Evolutionary conservation across 2,888 invertebrate genomes (phyloP), one percentile per base, ranked within the genome.

Genomic region (Drosophila vallismaia): DNA sequence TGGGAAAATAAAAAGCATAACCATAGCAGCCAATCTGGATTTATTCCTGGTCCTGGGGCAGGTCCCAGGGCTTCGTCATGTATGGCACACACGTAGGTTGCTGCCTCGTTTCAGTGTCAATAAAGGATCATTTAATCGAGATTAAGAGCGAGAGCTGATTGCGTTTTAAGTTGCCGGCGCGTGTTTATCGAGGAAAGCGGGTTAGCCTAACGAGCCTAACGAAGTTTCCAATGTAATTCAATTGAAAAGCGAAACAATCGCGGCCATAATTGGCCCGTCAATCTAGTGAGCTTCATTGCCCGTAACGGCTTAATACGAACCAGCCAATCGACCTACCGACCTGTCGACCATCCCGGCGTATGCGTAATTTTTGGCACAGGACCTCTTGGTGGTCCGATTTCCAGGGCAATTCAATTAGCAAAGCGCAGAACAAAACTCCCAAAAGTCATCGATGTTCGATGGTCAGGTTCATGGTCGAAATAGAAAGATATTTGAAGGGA

Each of bases 321-420:
- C 66, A 28, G 14, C 14, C n/a, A 14, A n/a, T n/a, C 33, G 12
- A 40, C 12, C 42, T 42, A 31, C 31, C 8, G n/a, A 38, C n/a
- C 38, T 38, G 40, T 2, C 28, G 5, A 6, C 48, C 44, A 33
- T 57, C 62, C 53, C 31, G 57, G 56, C 79, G 78, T 80, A 77
- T 77, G 57, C 74, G 72, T 51, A 74, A 78, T 58, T 53, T 53
- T 71, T 54, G 63, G 66, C 71, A 72, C 50, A 63, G 72, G 56
- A 57, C 70, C 59, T 68, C 51, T 44, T 9, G 3, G 4, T 3
- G 36, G 48, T 57, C 51, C 69, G 46, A 36, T 52, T 69, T 72
- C 68, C 74, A 73, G 72, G 70, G 50, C 69, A 87, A 79, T 76
- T 70, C 83, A 84, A 87, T 84, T 87, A 86, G 77, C 77, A 74